Base-by-base conservation (phyloP, 2,888 invertebrate genomes). In the Chloromyia formosa region DNA sequence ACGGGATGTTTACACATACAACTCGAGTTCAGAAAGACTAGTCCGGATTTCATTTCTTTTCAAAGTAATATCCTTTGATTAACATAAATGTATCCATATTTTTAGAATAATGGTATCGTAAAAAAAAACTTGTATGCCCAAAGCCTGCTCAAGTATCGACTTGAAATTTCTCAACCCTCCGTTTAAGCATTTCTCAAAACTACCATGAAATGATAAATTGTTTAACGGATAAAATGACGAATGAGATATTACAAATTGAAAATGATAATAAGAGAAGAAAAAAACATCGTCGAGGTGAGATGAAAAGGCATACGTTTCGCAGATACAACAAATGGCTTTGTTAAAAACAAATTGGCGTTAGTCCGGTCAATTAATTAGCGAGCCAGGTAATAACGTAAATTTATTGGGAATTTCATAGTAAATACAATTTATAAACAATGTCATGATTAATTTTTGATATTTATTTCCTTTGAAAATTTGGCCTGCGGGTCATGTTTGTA, bases 291-390 rank as follows among this genome's bases (percentile, higher is more conserved):
- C 16, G 22, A 66, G 45, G 66, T 66, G 58, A 71, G 71, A 71
- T 56, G 58, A 69, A 35, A 69, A 40, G 35, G 49, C 27, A 71
- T 71, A 56, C 27, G 27, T 35, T 35, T 7, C 7, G 27, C 27
- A 35, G 27, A 54, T 58, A 58, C 56, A 16, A 66, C 35, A 66
- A 71, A 42, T 71, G 71, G 42, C 71, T 56, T 53, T 71, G 58
- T 71, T 71, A 71, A 20, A 20, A 71, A 58, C 71, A 71, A 71
- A 71, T 71, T 71, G 71, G 58, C 58, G 40, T 71, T 56, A 71
- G 71, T 56, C 45, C 23, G 71, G 58, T 71, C 27, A 71, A 71
- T 71, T 71, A 56, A 71, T 71, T 71, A 71, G 58, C 10, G 58
- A 20, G 12, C 58, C 10, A 4, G 58, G 23, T 69, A 69, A 54